Conservation (phyloP, 2,888 invertebrate genomes). For the Lydus trimaculatus region DNA sequence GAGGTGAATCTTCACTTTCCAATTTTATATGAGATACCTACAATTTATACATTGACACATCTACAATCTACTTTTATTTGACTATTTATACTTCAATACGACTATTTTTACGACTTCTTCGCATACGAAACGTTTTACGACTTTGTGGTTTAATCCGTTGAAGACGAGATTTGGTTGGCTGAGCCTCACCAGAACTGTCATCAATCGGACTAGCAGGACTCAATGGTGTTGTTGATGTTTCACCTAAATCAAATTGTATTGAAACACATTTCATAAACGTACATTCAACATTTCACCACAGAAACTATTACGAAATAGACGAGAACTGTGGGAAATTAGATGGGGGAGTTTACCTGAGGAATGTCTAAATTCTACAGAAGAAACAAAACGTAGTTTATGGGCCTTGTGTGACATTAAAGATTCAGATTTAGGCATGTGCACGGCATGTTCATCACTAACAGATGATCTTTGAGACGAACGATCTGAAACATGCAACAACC, state of each 20-base stretch:
- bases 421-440: constrained; percentile 57
- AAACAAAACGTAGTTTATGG: constrained; percentile 81
- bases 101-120: constrained; percentile 77
- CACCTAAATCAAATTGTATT: constrained; percentile 63
- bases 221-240: constrained; percentile 76
- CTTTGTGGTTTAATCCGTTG: constrained; percentile 94
- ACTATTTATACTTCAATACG: constrained; percentile 67
- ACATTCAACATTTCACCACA: background rate
- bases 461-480: constrained; percentile 65
- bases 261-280: background rate
- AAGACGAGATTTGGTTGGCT: constrained; percentile 72
- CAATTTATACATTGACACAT: background rate
- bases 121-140: constrained; percentile 89
- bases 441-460: constrained; percentile 64
- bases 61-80: background rate
- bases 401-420: constrained; percentile 62
- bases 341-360: constrained; percentile 69
- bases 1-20: constrained; percentile 55
- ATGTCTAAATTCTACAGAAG: constrained; percentile 82
- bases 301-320: background rate
- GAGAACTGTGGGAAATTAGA: background rate
- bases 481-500: constrained; percentile 65
- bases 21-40: constrained; percentile 63
- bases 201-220: constrained; percentile 77
- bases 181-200: constrained; percentile 71